These are phyloP conservation scores for Pomatostomus ruficeps DNA, from an alignment of 2,113 vertebrate genomes.

Conservation along the genomic window DNA sequence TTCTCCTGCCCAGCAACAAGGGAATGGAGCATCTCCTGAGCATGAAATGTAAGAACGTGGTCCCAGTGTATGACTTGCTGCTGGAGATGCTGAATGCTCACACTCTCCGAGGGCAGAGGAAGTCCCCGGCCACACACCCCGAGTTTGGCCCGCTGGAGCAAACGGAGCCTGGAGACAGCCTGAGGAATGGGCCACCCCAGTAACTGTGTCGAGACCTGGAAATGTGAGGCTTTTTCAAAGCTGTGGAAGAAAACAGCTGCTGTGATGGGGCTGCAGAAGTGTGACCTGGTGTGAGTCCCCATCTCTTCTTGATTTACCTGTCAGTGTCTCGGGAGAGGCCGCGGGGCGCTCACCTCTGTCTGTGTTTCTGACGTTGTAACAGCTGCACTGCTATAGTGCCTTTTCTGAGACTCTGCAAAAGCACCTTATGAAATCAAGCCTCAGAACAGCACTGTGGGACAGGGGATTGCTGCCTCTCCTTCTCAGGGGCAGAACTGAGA, in stretches of 20 bases:
- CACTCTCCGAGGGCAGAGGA: constrained; percentile 73
- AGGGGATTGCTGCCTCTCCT: background rate
- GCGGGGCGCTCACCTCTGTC: background rate
- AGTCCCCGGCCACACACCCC: constrained; percentile 34
- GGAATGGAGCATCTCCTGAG: constrained; percentile 94
- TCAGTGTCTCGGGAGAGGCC: background rate
- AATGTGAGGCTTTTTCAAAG: background rate
- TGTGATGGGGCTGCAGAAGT: background rate
- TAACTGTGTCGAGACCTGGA: background rate
- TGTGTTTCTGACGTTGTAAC: background rate
- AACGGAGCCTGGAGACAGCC: constrained; percentile 20
- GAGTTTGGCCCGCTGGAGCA: constrained; percentile 28
- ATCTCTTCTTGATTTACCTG: background rate
- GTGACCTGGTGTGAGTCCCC: background rate
- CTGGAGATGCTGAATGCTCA: constrained; percentile 96
- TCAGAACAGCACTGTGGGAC: background rate
- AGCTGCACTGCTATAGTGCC: constrained; percentile 43
- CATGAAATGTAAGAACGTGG: constrained; percentile 96
- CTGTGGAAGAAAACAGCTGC: background rate
- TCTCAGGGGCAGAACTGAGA: background rate
- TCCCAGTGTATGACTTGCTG: constrained; percentile 90
- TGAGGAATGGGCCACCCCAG: background rate
- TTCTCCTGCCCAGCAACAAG: constrained; percentile 83
- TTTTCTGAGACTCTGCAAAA: constrained; percentile 46
- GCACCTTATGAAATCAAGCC: constrained; percentile 40